Conservation (phyloP, 2,113 vertebrate genomes). For the Mugil cephalus region DNA sequence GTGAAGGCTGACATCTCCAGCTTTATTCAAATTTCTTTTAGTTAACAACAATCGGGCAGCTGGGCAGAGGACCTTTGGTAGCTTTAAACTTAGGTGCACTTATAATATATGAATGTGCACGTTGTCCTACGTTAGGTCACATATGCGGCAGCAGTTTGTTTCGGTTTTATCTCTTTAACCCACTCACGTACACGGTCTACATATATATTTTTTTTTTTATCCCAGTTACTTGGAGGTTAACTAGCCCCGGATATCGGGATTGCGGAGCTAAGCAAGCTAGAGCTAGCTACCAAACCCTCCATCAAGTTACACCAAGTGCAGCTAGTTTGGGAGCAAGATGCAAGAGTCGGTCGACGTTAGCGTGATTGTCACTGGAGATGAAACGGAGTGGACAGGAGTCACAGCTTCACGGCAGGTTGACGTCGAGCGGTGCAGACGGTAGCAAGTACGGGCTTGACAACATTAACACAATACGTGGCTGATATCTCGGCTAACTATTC, state of each 20-base stretch:
- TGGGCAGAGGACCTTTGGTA: conserved; percentile 15
- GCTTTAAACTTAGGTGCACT: conserved; percentile 36
- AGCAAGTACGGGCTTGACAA: conserved; percentile 30
- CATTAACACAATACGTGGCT: conserved; percentile 57
- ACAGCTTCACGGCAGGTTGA: background rate
- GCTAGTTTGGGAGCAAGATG: conserved; percentile 1
- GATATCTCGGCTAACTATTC: conserved; percentile 36
- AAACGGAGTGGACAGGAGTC: background rate
- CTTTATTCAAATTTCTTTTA: conserved; percentile 34
- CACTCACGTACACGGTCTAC: background rate
- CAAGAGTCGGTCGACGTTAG: background rate
- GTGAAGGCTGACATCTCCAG: background rate
- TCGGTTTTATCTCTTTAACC: accelerated
- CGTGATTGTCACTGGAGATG: background rate
- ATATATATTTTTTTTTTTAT: conserved; percentile 19
- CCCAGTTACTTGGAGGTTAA: background rate
- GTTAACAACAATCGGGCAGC: conserved; percentile 1
- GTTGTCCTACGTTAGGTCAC: background rate
- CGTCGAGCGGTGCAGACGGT: background rate
- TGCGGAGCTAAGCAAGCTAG: conserved; percentile 57
- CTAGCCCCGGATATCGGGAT: background rate
- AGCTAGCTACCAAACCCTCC: conserved; percentile 37
- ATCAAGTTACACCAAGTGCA: conserved; percentile 12
- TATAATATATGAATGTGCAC: background rate
- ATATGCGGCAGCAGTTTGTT: background rate